phyloP scores from a whole-genome alignment of 1,140 invertebrate genomes.

The Bombus breviceps region DNA sequence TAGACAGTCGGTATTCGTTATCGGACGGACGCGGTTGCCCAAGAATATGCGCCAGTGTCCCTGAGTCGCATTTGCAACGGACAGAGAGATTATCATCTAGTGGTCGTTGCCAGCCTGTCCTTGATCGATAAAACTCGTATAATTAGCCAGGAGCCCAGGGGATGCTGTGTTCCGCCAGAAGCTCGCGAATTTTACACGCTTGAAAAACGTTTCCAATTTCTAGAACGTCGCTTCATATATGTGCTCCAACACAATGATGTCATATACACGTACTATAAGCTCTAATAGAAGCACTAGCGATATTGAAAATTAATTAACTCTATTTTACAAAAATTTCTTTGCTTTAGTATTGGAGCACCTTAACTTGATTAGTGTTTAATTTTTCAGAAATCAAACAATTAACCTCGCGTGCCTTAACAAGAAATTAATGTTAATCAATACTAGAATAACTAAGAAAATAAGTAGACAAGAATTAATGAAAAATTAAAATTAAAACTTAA shows the following conservation, averaged over 20 bases:
- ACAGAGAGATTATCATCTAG: slow-evolving; percentile 20
- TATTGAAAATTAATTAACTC: background rate
- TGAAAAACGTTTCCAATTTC: slow-evolving; percentile 54
- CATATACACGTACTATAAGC: no score
- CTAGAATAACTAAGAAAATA: no score
- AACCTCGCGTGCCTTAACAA: no score
- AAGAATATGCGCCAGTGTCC: background rate
- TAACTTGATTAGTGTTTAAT: no score
- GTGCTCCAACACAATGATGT: background rate
- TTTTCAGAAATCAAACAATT: no score
- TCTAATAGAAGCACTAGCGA: background rate
- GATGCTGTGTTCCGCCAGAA: background rate
- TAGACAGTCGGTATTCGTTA: background rate
- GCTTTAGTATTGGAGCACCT: no score
- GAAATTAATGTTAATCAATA: no score
- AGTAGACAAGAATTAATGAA: no score
- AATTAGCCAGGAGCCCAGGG: background rate
- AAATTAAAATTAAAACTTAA: no score
- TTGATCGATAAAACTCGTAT: slow-evolving; percentile 32
- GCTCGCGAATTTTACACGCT: background rate
- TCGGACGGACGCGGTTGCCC: background rate
- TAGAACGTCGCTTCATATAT: slow-evolving; percentile 35
- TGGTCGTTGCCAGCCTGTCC: background rate
- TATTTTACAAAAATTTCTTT: background rate
- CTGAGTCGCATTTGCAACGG: slow-evolving; percentile 7